These are phyloP conservation scores for Steinernema hermaphroditum DNA, from an alignment of 2,888 invertebrate genomes.

Conservation along the genomic window DNA sequence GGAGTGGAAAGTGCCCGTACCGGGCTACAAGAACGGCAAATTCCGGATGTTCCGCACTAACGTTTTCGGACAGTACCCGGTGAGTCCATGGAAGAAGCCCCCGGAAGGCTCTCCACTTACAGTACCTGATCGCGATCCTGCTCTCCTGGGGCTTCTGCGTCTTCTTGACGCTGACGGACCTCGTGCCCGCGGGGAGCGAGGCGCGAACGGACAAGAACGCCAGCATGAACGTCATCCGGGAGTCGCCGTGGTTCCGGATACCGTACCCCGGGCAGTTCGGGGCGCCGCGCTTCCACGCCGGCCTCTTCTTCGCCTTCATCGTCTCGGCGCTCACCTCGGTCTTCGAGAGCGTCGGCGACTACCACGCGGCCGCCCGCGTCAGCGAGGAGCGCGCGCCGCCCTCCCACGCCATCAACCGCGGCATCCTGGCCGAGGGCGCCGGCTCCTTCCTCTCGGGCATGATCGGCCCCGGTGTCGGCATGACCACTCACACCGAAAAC, in stretches of 20 bases:
- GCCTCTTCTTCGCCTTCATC: conserved; percentile 58
- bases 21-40: conserved; percentile 52
- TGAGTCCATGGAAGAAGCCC: conserved; percentile 34
- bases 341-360: conserved; percentile 72
- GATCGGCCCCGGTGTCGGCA: conserved; percentile 84
- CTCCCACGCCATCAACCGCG: conserved; percentile 83
- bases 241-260: conserved; percentile 56
- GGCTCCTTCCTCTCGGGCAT: conserved; percentile 80
- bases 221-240: conserved; percentile 51
- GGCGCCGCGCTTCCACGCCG: conserved; percentile 54
- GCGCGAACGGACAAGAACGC: conserved; percentile 61
- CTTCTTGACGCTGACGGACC: conserved; percentile 55
- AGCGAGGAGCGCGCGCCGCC: conserved; percentile 80
- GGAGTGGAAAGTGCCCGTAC: conserved; percentile 58
- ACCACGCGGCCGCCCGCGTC: conserved; percentile 80
- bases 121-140: conserved; percentile 64
- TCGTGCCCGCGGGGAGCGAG: conserved; percentile 52
- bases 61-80: conserved; percentile 64
- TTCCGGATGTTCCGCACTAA: conserved; percentile 54
- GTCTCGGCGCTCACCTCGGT: conserved; percentile 64
- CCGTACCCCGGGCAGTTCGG: conserved; percentile 65
- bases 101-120: conserved; percentile 26
- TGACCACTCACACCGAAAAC: conserved; percentile 86
- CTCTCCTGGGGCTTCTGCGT: conserved; percentile 63
- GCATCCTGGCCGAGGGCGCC: conserved; percentile 76